These are phyloP conservation scores for Eremobia ochroleuca DNA, from an alignment of 2,888 invertebrate genomes.

Conservation along the genomic window DNA sequence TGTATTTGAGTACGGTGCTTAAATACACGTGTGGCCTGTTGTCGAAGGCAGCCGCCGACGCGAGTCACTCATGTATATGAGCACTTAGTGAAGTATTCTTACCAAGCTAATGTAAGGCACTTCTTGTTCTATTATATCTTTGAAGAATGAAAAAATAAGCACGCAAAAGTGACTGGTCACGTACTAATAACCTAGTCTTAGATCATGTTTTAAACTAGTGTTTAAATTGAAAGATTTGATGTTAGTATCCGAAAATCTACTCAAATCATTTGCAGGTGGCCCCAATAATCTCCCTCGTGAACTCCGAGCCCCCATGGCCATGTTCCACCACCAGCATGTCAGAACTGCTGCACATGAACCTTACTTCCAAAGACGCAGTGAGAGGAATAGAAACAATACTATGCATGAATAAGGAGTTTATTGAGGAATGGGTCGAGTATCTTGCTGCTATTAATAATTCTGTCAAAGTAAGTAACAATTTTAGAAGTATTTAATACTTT, in stretches of 20 bases:
- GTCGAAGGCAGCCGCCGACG: no score
- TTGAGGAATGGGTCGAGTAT: constrained; percentile 86
- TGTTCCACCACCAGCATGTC: constrained; percentile 85
- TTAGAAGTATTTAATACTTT: background rate
- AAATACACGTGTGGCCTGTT: no score
- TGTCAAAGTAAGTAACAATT: constrained; percentile 75
- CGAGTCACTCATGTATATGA: no score
- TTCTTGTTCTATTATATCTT: background rate
- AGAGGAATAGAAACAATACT: constrained; percentile 85
- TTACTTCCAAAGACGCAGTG: constrained; percentile 80
- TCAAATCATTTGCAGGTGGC: constrained; percentile 76
- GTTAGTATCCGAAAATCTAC: background rate
- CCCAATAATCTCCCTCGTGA: constrained; percentile 83
- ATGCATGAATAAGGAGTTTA: constrained; percentile 83
- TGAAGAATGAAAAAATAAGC: background rate
- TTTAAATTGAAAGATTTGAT: background rate
- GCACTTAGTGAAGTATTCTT: no score
- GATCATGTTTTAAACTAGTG: background rate
- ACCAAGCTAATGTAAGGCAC: background rate
- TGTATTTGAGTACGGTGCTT: background rate
- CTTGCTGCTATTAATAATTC: constrained; percentile 71
- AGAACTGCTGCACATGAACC: constrained; percentile 75
- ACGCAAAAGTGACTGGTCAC: background rate
- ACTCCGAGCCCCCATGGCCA: constrained; percentile 87
- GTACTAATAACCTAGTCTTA: background rate